These are phyloP conservation scores for Suncus etruscus DNA, from an alignment of 2,113 vertebrate genomes.

Conservation along the genomic window DNA sequence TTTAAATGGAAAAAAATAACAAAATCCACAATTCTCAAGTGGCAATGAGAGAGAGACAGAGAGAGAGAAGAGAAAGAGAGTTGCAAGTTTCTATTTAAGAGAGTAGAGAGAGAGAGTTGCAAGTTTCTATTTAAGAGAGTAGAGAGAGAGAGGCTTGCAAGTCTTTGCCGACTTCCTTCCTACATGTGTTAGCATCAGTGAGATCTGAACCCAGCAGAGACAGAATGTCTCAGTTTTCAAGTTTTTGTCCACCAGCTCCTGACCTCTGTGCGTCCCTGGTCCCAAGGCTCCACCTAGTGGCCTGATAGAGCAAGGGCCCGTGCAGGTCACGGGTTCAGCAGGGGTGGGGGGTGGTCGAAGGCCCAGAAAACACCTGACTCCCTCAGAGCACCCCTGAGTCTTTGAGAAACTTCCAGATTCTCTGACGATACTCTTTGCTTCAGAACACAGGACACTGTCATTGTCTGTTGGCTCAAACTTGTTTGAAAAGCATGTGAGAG, in stretches of 20 bases:
- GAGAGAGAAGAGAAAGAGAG: too few relatives aligned
- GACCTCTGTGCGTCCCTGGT: background rate
- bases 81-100: too few relatives aligned
- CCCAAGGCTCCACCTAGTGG: slow-evolving; percentile 58
- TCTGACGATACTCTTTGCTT: background rate
- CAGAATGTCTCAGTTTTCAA: too few relatives aligned
- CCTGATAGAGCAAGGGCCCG: background rate
- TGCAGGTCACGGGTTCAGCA: background rate
- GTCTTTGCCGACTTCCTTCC: too few relatives aligned
- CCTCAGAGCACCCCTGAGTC: background rate
- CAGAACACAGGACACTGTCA: background rate
- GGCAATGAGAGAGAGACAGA: background rate
- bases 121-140: too few relatives aligned
- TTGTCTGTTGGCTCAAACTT: background rate
- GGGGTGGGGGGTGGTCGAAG: too few relatives aligned
- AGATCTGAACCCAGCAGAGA: too few relatives aligned
- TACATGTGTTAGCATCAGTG: too few relatives aligned
- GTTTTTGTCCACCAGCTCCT: too few relatives aligned
- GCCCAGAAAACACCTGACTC: background rate
- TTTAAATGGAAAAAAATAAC: background rate
- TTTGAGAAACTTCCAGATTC: background rate
- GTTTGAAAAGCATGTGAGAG: background rate
- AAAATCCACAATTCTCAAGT: background rate
- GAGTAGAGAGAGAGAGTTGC: too few relatives aligned
- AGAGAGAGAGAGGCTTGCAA: too few relatives aligned